Percentiles rank a stretch among this genome's conserved stretches.
Conservation (phyloP, 2,888 invertebrate species). For the Conomelus anceps region DNA sequence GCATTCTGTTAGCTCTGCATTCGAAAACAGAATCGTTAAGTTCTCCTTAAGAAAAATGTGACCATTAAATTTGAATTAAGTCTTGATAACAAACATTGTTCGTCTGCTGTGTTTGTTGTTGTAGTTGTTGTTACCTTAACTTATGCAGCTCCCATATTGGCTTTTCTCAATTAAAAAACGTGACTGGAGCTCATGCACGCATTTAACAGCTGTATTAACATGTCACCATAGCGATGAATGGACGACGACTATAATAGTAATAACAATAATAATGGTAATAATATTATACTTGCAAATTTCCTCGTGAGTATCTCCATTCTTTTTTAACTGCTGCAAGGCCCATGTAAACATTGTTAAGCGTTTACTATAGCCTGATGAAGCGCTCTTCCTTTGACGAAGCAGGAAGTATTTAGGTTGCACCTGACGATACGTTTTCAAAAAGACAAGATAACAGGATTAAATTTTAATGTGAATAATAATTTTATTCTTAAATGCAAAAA, state of each 20-base stretch:
- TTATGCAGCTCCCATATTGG: neutral
- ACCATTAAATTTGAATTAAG: neutral
- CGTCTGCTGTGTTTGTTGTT: neutral
- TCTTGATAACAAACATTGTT: neutral
- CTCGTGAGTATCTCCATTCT: neutral
- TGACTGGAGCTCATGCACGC: neutral
- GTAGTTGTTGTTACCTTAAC: neutral
- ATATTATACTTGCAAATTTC: neutral
- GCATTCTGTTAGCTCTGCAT: neutral
- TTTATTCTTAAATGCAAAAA: no score
- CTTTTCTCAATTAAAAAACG: neutral
- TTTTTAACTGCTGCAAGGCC: neutral
- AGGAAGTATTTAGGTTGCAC: neutral
- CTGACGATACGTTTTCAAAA: neutral
- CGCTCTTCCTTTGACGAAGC: neutral
- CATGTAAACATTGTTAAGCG: neutral
- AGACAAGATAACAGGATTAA: neutral
- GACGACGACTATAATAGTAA: neutral
- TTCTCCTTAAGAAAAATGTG: neutral
- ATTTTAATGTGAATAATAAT: neutral
- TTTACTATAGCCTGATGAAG: neutral
- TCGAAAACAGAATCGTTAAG: neutral
- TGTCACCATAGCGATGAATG: neutral
- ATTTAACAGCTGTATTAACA: neutral
- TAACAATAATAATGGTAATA: neutral